Conservation (phyloP, 1,140 invertebrate genomes). For the Cydia splendana region DNA sequence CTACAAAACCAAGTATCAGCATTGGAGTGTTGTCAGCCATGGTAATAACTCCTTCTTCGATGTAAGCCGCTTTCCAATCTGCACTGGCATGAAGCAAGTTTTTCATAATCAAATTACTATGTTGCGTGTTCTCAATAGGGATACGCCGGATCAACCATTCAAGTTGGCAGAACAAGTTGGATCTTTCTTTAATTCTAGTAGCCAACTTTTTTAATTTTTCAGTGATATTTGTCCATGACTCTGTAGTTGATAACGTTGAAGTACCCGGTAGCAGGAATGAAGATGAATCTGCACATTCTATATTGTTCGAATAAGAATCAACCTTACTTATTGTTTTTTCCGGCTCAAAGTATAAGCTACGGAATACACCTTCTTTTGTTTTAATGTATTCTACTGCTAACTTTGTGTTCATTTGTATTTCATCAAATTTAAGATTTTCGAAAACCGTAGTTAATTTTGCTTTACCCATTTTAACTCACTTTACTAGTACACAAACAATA, state of each 20-base stretch:
- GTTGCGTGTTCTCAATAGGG: neutral
- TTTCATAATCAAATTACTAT: neutral
- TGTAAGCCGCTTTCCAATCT: slow-evolving; percentile 22
- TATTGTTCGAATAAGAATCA: neutral
- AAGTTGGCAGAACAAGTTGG: slow-evolving; percentile 4
- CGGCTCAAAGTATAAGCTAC: neutral
- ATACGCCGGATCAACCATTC: slow-evolving; percentile 20
- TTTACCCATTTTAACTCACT: slow-evolving; percentile 19
- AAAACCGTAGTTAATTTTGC: neutral
- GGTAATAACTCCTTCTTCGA: slow-evolving; percentile 11
- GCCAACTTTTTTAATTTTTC: slow-evolving; percentile 15
- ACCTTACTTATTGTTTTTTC: neutral
- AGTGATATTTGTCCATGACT: slow-evolving; percentile 3
- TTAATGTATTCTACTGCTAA: neutral
- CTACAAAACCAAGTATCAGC: slow-evolving; percentile 12
- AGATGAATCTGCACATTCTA: slow-evolving; percentile 12
- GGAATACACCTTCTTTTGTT: neutral
- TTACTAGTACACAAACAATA: neutral
- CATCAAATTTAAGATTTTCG: slow-evolving; percentile 1
- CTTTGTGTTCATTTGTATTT: neutral
- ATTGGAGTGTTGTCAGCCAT: neutral
- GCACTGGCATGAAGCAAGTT: slow-evolving; percentile 11
- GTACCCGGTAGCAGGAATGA: neutral
- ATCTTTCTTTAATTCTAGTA: neutral
- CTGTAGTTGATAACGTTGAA: neutral